These are phyloP conservation scores for Eupithecia subumbrata DNA, from an alignment of 2,888 invertebrate genomes.

Conservation along the genomic window DNA sequence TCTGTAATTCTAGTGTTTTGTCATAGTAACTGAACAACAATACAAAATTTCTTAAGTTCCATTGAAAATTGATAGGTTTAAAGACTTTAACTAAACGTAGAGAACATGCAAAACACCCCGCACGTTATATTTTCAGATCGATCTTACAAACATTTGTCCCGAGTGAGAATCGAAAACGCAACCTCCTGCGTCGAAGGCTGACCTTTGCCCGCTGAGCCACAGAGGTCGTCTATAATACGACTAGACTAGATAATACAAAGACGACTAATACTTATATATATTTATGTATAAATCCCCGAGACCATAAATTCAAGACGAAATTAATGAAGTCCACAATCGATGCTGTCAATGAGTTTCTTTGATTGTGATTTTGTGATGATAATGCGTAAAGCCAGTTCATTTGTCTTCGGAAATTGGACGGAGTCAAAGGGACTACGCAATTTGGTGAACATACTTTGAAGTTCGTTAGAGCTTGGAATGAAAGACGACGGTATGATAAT, in stretches of 20 bases:
- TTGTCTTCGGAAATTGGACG: constrained; percentile 32
- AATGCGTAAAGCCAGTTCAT: constrained; percentile 22
- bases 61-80: too few species aligned
- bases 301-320: constrained; percentile 6
- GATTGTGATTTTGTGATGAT: constrained; percentile 32
- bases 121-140: not conserved
- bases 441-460: constrained; percentile 1
- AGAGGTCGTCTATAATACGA: not conserved
- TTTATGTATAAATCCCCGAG: not conserved
- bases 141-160: not conserved
- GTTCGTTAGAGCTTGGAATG: not conserved
- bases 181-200: not conserved
- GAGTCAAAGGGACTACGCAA: constrained; percentile 28
- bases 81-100: too few species aligned
- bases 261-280: too few species aligned
- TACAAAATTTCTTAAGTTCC: too few species aligned
- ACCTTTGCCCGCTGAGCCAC: not conserved
- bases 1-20: too few species aligned
- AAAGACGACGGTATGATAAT: not conserved
- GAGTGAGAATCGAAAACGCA: not conserved
- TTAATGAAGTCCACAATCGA: constrained; percentile 20
- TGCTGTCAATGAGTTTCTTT: constrained; percentile 23
- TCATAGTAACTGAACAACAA: too few species aligned
- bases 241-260: not conserved
- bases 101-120: too few species aligned